These are phyloP conservation scores for Artibeus jamaicensis DNA, from an alignment of 2,797 vertebrate species.

Conservation along the genomic window DNA sequence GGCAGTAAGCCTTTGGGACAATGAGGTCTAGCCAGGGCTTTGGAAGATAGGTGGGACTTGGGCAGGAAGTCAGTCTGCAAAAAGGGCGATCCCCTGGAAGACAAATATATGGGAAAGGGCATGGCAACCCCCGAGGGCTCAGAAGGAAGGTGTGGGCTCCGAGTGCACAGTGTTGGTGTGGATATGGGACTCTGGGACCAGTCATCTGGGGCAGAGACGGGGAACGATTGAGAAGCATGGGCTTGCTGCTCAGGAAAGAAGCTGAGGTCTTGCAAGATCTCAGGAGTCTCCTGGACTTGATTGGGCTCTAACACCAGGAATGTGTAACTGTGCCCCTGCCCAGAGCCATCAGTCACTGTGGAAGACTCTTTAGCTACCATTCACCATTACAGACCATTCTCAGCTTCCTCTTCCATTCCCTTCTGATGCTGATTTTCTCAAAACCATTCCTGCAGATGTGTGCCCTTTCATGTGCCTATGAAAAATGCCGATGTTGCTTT, in stretches of 20 bases:
- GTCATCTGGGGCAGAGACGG: not conserved
- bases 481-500: not conserved
- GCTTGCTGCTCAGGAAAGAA: not conserved
- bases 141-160: not conserved
- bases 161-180: not conserved
- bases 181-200: not conserved
- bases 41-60: constrained; percentile 40
- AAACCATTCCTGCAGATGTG: not conserved
- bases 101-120: not conserved
- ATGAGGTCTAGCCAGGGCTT: not conserved
- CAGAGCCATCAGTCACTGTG: not conserved
- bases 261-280: not conserved
- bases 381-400: not conserved
- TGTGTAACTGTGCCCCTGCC: not conserved
- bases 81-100: not conserved
- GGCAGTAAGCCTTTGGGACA: not conserved
- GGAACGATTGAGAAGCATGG: not conserved
- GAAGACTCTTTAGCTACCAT: not conserved
- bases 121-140: not conserved
- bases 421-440: constrained; percentile 13
- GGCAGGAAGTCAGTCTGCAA: constrained; percentile 23
- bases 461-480: not conserved
- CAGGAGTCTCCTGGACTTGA: not conserved
- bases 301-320: not conserved
- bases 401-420: not conserved